phyloP scores from a whole-genome alignment of 2,113 vertebrate genomes.

The Crotalus horridus region DNA sequence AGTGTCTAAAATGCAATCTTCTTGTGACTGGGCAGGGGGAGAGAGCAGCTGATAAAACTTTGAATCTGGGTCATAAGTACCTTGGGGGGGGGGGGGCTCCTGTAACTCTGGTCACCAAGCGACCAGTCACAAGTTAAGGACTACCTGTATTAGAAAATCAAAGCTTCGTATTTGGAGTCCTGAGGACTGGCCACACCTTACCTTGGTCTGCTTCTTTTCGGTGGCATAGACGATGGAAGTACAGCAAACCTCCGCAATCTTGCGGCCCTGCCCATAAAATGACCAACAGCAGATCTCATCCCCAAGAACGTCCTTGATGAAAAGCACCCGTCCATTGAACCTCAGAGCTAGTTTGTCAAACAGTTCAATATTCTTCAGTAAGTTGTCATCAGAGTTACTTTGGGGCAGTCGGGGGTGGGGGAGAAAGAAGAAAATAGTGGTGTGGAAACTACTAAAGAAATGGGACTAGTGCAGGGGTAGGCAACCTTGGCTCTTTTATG shows the following conservation, averaged over 20 bases:
- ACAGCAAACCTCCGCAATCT: conserved; percentile 79
- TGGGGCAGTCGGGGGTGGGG: not conserved
- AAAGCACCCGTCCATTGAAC: conserved; percentile 72
- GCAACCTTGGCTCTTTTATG: too few relatives aligned
- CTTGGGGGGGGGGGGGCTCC: not conserved
- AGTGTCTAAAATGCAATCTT: not conserved
- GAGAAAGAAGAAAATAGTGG: not conserved
- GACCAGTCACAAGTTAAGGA: not conserved
- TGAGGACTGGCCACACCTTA: conserved; percentile 10
- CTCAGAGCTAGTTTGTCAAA: conserved; percentile 70
- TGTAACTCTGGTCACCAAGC: not conserved
- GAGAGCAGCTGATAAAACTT: not conserved
- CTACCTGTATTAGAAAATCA: not conserved
- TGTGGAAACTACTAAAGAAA: not conserved
- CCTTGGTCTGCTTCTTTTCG: conserved; percentile 80
- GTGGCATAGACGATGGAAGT: conserved; percentile 79
- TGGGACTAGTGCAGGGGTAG: not conserved
- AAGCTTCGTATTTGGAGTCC: not conserved
- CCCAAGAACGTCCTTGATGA: conserved; percentile 75
- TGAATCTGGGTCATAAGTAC: not conserved
- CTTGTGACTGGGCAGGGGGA: not conserved
- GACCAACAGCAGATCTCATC: conserved; percentile 81
- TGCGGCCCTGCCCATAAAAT: conserved; percentile 77
- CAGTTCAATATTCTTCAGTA: conserved; percentile 70
- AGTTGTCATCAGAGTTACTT: conserved; percentile 70